Conservation (phyloP, 1,140 invertebrate species). For the Elymnias hypermnestra region DNA sequence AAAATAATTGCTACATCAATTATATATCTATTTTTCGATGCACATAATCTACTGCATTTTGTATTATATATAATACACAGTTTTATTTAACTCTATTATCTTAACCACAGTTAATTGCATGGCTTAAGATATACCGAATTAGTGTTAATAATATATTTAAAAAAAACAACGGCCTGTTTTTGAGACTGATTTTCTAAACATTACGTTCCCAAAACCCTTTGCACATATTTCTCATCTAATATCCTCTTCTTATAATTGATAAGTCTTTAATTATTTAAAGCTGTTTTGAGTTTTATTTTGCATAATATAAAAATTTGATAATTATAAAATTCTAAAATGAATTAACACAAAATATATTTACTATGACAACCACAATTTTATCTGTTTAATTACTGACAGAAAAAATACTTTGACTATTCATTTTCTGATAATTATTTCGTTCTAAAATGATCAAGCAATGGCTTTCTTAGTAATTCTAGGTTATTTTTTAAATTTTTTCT, state of each 20-base stretch:
- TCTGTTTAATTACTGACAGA: no score
- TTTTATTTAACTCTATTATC: conserved; percentile 1
- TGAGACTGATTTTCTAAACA: conserved; percentile 76
- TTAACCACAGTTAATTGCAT: conserved; percentile 13
- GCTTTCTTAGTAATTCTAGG: no score
- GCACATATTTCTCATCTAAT: not conserved
- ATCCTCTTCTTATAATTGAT: no score
- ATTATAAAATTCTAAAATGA: no score
- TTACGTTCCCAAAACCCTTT: not conserved
- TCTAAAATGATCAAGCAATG: no score
- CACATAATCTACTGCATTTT: conserved; percentile 7
- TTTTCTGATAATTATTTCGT: no score
- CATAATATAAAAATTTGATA: no score
- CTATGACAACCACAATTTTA: no score
- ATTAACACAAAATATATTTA: no score
- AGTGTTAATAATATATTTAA: conserved; percentile 43
- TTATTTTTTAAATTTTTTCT: no score
- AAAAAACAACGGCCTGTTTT: conserved; percentile 74
- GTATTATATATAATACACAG: not conserved
- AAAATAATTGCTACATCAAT: conserved; percentile 1
- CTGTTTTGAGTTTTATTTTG: not conserved
- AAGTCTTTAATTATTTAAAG: no score
- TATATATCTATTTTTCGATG: conserved; percentile 3
- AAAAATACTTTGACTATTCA: no score
- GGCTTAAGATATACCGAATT: conserved; percentile 28